Base-by-base conservation (phyloP, 2,888 invertebrate species). In the Phymatocera aterrima region DNA sequence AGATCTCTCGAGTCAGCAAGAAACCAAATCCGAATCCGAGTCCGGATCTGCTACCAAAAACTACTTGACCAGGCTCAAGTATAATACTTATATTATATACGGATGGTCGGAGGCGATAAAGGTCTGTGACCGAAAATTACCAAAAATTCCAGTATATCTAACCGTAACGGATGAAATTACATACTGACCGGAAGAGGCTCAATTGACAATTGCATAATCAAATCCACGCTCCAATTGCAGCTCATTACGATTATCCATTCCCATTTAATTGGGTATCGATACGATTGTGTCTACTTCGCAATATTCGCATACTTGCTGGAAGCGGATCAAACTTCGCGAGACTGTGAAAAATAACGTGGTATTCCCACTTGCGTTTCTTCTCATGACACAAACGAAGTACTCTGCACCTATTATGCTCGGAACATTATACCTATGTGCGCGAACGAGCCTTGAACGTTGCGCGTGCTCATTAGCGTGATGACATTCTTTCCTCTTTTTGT, bases 391-490 rank as follows among this genome's bases (percentile, higher is more conserved):
- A 43, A 68, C 21, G 40, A 3, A 43, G 46, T 24, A 43, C n/a
- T n/a, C n/a, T n/a, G n/a, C n/a, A n/a, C n/a, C n/a, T n/a, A n/a
- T n/a, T n/a, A n/a, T n/a, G n/a, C n/a, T n/a, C n/a, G 68, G 68
- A n/a, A 54, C n/a, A 31, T 31, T 18, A 51, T 34, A 34, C 51
- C 12, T 21, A 31, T 31, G 31, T 37, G 31, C 21, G n/a, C n/a
- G 28, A 28, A 1, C 4, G 18, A 37, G 51, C 51, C 31, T 72
- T 34, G 48, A 72, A 15, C 21, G 18, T 21, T 6, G 12, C 31
- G 72, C 51, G 72, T 15, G 12, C 72, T 72, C 72, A 51, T 72
- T 72, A 72, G 51, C 72, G 51, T 72, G 72, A 72, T 72, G 48
- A 51, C 72, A 51, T 72, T 72, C 51, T 51, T 72, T 34, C 51